phyloP scores from a whole-genome alignment of 2,888 invertebrate species.

The Lamellibrachia columna region DNA sequence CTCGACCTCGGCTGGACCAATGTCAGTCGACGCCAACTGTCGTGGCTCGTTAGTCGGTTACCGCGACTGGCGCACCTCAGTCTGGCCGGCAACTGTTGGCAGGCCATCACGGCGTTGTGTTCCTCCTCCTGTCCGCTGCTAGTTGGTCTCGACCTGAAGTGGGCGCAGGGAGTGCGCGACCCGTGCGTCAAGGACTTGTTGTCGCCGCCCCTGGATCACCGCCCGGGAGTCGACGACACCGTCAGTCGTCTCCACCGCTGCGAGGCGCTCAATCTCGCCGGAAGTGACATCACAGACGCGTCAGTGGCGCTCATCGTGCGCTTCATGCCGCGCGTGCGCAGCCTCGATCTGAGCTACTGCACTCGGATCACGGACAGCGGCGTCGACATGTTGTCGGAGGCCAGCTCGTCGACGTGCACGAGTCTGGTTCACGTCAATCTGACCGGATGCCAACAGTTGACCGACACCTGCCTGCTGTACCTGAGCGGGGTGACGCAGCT shows the following conservation, averaged over 20 bases:
- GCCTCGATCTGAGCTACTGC: conserved; percentile 85
- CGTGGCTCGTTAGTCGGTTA: conserved; percentile 88
- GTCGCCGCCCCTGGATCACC: conserved; percentile 85
- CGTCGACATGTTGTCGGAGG: conserved; percentile 30
- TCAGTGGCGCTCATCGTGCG: conserved; percentile 71
- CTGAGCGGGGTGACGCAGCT: conserved; percentile 25
- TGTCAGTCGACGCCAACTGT: conserved; percentile 86
- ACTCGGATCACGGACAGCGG: conserved; percentile 32
- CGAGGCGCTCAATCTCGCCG: conserved; percentile 80
- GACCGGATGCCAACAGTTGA: conserved; percentile 35
- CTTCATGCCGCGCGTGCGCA: conserved; percentile 69
- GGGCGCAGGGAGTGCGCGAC: conserved; percentile 86
- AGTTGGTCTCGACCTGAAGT: conserved; percentile 80
- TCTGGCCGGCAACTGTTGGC: conserved; percentile 76
- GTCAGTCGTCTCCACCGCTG: conserved; percentile 82
- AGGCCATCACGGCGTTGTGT: conserved; percentile 80
- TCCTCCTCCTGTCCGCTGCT: conserved; percentile 84
- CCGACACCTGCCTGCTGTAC: conserved; percentile 24
- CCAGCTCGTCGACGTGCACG: conserved; percentile 18
- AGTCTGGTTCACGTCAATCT: conserved; percentile 30
- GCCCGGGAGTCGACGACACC: conserved; percentile 78
- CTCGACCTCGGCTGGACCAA: conserved; percentile 90
- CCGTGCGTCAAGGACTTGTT: conserved; percentile 84
- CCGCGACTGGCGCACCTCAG: conserved; percentile 85
- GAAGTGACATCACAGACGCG: conserved; percentile 91